These are phyloP conservation scores for Cordilura impudica DNA, from an alignment of 2,888 invertebrate species.

Conservation along the genomic window DNA sequence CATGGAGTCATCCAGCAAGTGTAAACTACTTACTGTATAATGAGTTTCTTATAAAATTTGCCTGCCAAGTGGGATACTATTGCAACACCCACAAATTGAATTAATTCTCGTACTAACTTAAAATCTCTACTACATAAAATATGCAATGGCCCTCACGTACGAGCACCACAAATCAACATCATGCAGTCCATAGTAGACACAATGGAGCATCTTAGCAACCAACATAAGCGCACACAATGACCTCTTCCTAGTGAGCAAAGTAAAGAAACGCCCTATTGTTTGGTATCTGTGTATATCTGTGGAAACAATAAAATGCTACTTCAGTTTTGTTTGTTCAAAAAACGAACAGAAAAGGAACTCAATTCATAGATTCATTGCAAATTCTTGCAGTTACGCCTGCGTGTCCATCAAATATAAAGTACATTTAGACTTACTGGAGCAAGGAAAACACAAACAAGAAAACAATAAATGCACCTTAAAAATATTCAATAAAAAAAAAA, in stretches of 20 bases:
- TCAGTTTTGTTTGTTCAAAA: conserved; percentile 14
- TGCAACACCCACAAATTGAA: conserved; percentile 63
- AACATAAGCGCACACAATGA: conserved; percentile 14
- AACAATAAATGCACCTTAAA: conserved; percentile 46
- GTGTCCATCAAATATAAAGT: conserved; percentile 61
- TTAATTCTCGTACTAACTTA: conserved; percentile 1
- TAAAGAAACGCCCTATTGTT: conserved; percentile 47
- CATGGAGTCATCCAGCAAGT: conserved; percentile 34
- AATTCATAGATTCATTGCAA: conserved; percentile 8
- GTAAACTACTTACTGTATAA: conserved; percentile 40
- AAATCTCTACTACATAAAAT: background rate
- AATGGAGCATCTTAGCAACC: background rate
- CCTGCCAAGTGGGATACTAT: conserved; percentile 52
- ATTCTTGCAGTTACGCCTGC: conserved; percentile 60
- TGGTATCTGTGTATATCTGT: conserved; percentile 21
- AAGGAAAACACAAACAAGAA: conserved; percentile 8
- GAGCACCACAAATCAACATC: background rate
- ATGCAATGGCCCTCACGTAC: background rate
- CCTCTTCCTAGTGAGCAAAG: conserved; percentile 10
- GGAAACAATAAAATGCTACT: conserved; percentile 35
- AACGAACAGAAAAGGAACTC: background rate
- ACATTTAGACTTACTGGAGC: conserved; percentile 29
- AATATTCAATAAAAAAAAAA: conserved; percentile 23
- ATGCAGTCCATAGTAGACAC: background rate
- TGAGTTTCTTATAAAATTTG: conserved; percentile 38